Conservation (phyloP, 2,888 invertebrate genomes). For the Cantharis rufa region DNA sequence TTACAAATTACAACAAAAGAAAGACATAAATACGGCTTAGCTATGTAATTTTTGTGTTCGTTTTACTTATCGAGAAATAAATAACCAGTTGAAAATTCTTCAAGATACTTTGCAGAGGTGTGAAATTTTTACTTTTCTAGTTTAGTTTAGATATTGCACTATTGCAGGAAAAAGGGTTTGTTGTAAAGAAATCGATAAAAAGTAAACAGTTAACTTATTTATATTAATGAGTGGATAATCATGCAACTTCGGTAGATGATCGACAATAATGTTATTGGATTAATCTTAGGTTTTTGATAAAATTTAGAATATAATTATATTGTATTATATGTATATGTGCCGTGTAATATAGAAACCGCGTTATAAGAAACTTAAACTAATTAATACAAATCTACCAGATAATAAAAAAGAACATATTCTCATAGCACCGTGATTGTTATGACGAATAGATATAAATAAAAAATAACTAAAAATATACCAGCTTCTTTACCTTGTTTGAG, state of each 20-base stretch:
- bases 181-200: not conserved
- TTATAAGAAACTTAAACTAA: no score
- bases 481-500: no score
- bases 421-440: no score
- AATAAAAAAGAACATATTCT: no score
- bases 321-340: not conserved
- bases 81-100: slow-evolving; percentile 21
- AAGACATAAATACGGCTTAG: slow-evolving; percentile 42
- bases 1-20: slow-evolving; percentile 44
- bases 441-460: no score
- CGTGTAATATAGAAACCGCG: no score
- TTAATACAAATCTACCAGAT: no score
- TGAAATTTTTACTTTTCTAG: slow-evolving; percentile 8
- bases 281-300: no score
- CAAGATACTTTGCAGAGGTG: slow-evolving; percentile 22
- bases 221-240: not conserved
- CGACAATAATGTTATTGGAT: not conserved
- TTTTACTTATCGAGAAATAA: slow-evolving; percentile 15
- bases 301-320: no score
- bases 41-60: slow-evolving; percentile 35
- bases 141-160: not conserved
- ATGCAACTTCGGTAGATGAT: not conserved
- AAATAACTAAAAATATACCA: no score
- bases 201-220: not conserved
- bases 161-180: not conserved